These are phyloP conservation scores for Horisme vitalbata DNA, from an alignment of 2,888 invertebrate species.

Conservation along the genomic window DNA sequence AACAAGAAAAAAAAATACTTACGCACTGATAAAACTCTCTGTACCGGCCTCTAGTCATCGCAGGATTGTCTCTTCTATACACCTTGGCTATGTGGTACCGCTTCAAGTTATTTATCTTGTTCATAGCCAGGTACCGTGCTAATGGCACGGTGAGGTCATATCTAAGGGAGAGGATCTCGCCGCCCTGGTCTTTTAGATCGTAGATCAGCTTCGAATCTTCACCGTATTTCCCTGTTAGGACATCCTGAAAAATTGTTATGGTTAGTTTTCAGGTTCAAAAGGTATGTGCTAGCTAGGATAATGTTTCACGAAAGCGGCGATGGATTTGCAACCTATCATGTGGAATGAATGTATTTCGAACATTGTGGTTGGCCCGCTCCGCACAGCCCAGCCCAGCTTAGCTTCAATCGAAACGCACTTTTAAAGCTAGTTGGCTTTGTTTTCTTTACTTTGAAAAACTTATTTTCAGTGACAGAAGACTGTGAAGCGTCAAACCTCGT, in stretches of 20 bases:
- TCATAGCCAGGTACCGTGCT: slow-evolving; percentile 98
- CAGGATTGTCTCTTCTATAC: slow-evolving; percentile 98
- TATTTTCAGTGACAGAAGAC: too few relatives aligned
- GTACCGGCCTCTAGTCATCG: slow-evolving; percentile 97
- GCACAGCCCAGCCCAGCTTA: too few relatives aligned
- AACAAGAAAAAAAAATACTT: slow-evolving; percentile 78
- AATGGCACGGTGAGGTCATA: slow-evolving; percentile 99
- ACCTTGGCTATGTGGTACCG: slow-evolving; percentile 99
- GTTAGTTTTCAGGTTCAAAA: too few relatives aligned
- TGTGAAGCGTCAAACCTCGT: too few relatives aligned
- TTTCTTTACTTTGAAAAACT: too few relatives aligned
- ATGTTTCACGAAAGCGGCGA: too few relatives aligned
- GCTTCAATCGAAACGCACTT: too few relatives aligned
- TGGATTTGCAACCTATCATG: too few relatives aligned
- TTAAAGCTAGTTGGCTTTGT: too few relatives aligned
- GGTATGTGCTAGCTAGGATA: not conserved
- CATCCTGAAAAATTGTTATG: slow-evolving; percentile 90
- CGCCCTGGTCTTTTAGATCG: slow-evolving; percentile 99
- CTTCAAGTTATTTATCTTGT: slow-evolving; percentile 95
- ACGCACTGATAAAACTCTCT: slow-evolving; percentile 99
- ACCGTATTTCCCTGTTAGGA: slow-evolving; percentile 99
- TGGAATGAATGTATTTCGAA: too few relatives aligned
- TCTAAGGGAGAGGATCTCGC: slow-evolving; percentile 96
- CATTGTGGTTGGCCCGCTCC: too few relatives aligned
- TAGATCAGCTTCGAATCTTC: slow-evolving; percentile 99